Conservation (phyloP, 1,140 invertebrate genomes). For the Zaprionus nigranus region DNA sequence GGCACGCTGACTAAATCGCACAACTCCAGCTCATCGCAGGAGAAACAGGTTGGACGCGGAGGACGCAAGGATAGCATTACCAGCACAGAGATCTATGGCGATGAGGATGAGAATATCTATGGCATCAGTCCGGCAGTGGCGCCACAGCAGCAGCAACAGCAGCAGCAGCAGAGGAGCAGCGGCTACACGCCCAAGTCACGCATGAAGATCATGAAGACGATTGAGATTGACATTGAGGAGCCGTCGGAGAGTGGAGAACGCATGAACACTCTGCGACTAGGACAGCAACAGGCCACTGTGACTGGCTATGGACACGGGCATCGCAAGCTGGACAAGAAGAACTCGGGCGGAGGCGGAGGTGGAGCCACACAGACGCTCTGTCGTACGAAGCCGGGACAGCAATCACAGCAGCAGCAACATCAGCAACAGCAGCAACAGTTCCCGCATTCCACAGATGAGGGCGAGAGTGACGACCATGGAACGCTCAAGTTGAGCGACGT, state of each 20-base stretch:
- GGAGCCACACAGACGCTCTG: slow-evolving; percentile 55
- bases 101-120: slow-evolving; percentile 82
- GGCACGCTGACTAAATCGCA: slow-evolving; percentile 75
- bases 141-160: slow-evolving; percentile 49
- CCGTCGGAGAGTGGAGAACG: slow-evolving; percentile 71
- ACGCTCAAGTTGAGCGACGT: slow-evolving; percentile 80
- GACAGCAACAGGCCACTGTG: slow-evolving; percentile 56
- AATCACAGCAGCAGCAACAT: slow-evolving; percentile 46
- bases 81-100: slow-evolving; percentile 73
- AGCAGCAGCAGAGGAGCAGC: slow-evolving; percentile 51
- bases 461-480: slow-evolving; percentile 81
- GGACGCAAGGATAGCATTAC: slow-evolving; percentile 79
- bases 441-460: slow-evolving; percentile 71
- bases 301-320: slow-evolving; percentile 47
- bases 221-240: slow-evolving; percentile 82
- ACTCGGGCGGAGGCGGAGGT: slow-evolving; percentile 21
- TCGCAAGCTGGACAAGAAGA: slow-evolving; percentile 65
- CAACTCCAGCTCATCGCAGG: slow-evolving; percentile 73
- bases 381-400: slow-evolving; percentile 48
- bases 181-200: slow-evolving; percentile 79
- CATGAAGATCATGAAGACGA: slow-evolving; percentile 84
- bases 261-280: slow-evolving; percentile 67
- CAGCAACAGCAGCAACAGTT: slow-evolving; percentile 61
- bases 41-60: slow-evolving; percentile 51
- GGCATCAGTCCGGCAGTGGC: slow-evolving; percentile 65